Conservation (phyloP, 2,888 invertebrate genomes). For the Eupithecia subumbrata region DNA sequence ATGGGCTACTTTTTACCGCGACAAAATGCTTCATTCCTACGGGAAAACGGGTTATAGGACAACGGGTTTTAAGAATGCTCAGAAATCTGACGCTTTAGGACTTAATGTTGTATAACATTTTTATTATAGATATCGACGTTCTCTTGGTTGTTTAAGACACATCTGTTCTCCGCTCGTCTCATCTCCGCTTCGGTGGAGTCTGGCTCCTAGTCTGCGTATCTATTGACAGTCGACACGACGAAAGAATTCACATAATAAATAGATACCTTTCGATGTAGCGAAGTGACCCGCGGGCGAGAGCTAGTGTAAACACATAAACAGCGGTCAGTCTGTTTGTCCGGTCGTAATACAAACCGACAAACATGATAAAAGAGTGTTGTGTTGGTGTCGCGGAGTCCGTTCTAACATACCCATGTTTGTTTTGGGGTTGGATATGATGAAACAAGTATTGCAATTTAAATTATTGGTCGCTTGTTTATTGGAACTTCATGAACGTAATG, state of each 20-base stretch:
- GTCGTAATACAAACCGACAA: conserved; percentile 3
- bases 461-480: no score
- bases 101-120: no score
- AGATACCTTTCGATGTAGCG: not conserved
- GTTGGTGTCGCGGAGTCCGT: not conserved
- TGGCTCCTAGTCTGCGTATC: not conserved
- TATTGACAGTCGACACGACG: not conserved
- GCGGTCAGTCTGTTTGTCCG: conserved; percentile 1
- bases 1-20: no score
- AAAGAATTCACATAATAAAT: not conserved
- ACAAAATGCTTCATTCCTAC: no score
- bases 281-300: not conserved
- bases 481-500: no score
- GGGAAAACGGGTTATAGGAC: no score
- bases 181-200: not conserved
- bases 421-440: not conserved
- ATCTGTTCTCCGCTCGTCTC: no score
- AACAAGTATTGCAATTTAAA: not conserved
- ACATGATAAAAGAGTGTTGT: not conserved
- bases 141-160: no score
- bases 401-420: not conserved
- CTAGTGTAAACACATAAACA: not conserved
- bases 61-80: no score
- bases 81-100: no score
- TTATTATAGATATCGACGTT: no score